A percentile compares a stretch with the other conserved stretches of the same genome.
Evolutionary conservation across 2,797 vertebrate species (phyloP).

Genomic region (Pelobates cultripes): DNA sequence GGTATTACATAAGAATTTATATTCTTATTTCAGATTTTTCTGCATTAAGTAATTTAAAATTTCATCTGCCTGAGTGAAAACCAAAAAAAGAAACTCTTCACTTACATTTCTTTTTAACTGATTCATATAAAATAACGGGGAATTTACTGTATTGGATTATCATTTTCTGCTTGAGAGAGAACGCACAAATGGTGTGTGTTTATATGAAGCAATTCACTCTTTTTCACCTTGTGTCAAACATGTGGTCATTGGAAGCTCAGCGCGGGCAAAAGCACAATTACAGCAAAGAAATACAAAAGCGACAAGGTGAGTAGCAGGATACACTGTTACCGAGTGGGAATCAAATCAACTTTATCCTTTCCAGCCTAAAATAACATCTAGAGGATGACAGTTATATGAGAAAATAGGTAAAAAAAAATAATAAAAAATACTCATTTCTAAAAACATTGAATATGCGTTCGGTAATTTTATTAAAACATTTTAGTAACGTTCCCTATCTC

Average conservation of each 20-base stretch:
- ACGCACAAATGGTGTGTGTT: neutral
- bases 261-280: neutral
- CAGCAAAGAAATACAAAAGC: slow-evolving; percentile 4
- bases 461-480: too few species aligned
- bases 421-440: too few species aligned
- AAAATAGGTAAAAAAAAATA: too few species aligned
- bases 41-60: too few species aligned
- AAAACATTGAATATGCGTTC: too few species aligned
- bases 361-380: neutral
- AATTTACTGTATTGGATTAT: neutral
- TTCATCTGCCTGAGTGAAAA: too few species aligned
- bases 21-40: too few species aligned
- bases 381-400: neutral
- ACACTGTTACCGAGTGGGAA: neutral
- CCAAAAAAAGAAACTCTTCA: too few species aligned
- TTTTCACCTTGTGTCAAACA: slow-evolving; percentile 47
- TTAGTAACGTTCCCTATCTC: too few species aligned
- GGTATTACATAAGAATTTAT: too few species aligned
- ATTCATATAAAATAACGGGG: too few species aligned
- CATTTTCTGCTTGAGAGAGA: neutral
- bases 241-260: slow-evolving; percentile 40
- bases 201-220: neutral
- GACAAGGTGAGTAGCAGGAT: slow-evolving; percentile 16
- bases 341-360: neutral
- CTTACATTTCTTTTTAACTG: too few species aligned